Evolutionary conservation across 2,888 invertebrate genomes (phyloP).

Genomic region (Gasteruption jaculator): DNA sequence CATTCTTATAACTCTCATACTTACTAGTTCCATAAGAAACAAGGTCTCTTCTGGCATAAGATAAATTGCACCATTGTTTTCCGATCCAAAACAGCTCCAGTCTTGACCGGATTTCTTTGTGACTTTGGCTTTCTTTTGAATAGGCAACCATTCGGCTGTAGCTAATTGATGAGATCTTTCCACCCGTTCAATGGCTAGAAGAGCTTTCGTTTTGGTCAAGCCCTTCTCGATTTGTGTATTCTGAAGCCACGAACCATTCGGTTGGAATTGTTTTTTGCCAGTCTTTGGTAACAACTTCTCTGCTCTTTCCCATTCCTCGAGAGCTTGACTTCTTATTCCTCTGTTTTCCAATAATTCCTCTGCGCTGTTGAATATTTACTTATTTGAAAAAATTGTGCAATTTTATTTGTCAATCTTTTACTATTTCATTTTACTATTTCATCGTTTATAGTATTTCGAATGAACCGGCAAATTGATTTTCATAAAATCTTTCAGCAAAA

Average conservation of each 20-base stretch:
- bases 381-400: slow-evolving; percentile 1
- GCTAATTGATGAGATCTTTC: slow-evolving; percentile 58
- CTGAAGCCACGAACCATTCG: slow-evolving; percentile 59
- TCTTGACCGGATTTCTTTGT: slow-evolving; percentile 56
- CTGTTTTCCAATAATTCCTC: slow-evolving; percentile 37
- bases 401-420: background rate
- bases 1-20: slow-evolving; percentile 3
- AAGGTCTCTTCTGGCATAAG: slow-evolving; percentile 65
- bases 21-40: slow-evolving; percentile 63
- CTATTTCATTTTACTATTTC: too few species aligned
- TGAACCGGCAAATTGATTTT: too few species aligned
- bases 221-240: slow-evolving; percentile 59
- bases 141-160: slow-evolving; percentile 58
- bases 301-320: slow-evolving; percentile 49
- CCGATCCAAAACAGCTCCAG: slow-evolving; percentile 58
- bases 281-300: slow-evolving; percentile 54
- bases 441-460: too few species aligned
- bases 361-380: slow-evolving; percentile 31
- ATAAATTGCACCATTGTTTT: slow-evolving; percentile 52
- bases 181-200: slow-evolving; percentile 58
- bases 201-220: slow-evolving; percentile 54
- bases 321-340: slow-evolving; percentile 36
- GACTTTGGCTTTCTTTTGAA: slow-evolving; percentile 56
- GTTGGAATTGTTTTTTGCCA: slow-evolving; percentile 56
- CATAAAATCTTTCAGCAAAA: too few species aligned